Base-by-base conservation (phyloP, 2,113 vertebrate genomes). In the Nanger granti region DNA sequence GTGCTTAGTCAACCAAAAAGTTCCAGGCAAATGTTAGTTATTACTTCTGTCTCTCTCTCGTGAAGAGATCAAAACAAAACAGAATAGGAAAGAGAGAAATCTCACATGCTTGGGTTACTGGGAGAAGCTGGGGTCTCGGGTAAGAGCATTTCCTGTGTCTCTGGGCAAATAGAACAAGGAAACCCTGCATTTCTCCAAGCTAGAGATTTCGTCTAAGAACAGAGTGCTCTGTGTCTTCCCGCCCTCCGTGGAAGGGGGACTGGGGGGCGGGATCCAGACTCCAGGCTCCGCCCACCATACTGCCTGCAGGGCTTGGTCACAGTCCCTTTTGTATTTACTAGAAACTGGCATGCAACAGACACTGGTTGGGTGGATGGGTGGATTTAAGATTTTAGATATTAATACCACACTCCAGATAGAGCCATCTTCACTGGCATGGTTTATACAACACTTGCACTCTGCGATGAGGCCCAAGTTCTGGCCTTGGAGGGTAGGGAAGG, bases 161-260 rank as follows among this genome's bases (percentile, higher is more conserved):
- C 34, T 57, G 66, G 64, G 13, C 73, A 88, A 79, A 18, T 20
- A 92, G 49, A 55, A 37, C 34, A 59, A 57, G 52, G 91, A 31
- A 87, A 87, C 3, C 2, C 41, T 83, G 22, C 12, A 12, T 49
- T 91, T 34, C 28, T 89, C 69, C 44, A 76, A 79, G 60, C 7
- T 44, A 15, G 62, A 95, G 37, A n/a, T 15, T 60, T 69, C 24
- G 12, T 59, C 15, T 73, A 55, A 54, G 57, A 15, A 37, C 0
- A 54, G 62, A 9, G 28, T 0, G 0, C 2, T 41, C n/a, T 47
- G n/a, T n/a, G 13, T 73, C 26, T 89, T 87, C n/a, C 28, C 13
- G 8, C 17, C 18, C 28, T 93, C 44, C 15, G 2, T 29, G 94
- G 92, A 88, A 15, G 13, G 60, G 34, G 66, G 41, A 47, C 0